Base-by-base conservation (phyloP, 1,140 invertebrate species). In the Drosophila tani region DNA sequence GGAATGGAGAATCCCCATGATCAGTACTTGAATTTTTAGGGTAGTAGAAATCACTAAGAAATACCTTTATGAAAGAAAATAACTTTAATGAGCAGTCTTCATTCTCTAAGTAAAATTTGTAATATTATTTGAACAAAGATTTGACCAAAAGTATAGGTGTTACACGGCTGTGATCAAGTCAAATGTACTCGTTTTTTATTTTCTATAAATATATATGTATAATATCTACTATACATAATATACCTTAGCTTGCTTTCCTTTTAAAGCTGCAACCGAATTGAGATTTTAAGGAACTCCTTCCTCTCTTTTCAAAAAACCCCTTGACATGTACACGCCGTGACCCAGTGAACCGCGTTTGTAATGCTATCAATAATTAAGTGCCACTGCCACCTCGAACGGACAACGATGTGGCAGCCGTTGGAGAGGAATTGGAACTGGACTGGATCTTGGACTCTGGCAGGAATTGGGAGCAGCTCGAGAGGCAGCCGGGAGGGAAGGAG, bases 341-440 rank as follows among this genome's bases (percentile, higher is more conserved):
- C 84, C 84, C 65, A 84, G 45, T 88, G 84, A 88, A 90, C 84
- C 78, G 59, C 60, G 81, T 47, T 84, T 88, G 84, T 88, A 90
- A 90, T 88, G 81, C 81, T 90, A 88, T 88, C 85, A 88, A 88
- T 88, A 88, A 88, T 88, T 88, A 88, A 88, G 84, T 88, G 84
- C 81, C 81, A 71, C 81, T 88, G 84, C 84, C 84, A 87, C 84
- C 84, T 88, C 66, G 58, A 49, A 55, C 41, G 56, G 82, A 74
- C 82, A 73, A 60, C 27, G 69, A 14, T 11, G 62, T 69, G 60
- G 40, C 70, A 55, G 46, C 27, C 43, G 32, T 46, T 32, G 41
- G 32, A 70, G 63, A 68, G 59, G 58, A 64, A 35, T 29, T 38
- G 43, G 15, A 67, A 35, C 58, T 29, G 59, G 17, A 35, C 43